Conservation (phyloP, 2,113 vertebrate species). For the Morone chrysops region DNA sequence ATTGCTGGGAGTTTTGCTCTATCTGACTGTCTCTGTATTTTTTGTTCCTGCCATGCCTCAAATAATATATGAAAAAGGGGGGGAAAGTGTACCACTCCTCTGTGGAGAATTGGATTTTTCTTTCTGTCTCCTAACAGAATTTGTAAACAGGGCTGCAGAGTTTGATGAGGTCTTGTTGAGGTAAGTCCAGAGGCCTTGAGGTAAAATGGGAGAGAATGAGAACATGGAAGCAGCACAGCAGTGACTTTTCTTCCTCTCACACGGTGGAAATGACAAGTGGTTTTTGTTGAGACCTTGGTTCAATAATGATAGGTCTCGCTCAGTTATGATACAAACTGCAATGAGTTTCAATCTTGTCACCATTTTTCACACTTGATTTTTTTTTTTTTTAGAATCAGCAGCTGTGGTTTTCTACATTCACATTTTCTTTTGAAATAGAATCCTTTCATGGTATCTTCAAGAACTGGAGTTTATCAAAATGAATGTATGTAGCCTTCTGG, state of each 20-base stretch:
- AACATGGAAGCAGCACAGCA: constrained; percentile 52
- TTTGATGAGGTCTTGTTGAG: constrained; percentile 74
- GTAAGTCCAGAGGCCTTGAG: constrained; percentile 62
- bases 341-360: constrained; percentile 26
- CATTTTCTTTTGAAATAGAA: constrained; percentile 7
- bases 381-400: neutral
- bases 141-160: constrained; percentile 73
- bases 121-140: constrained; percentile 65
- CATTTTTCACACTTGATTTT: constrained; percentile 1
- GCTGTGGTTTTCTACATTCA: constrained; percentile 1
- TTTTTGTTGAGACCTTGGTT: constrained; percentile 52
- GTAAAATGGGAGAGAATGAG: constrained; percentile 70
- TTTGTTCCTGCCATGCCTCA: constrained; percentile 68
- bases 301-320: constrained; percentile 34
- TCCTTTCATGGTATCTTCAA: neutral
- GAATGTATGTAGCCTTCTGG: neutral
- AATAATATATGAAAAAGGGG: constrained; percentile 73
- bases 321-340: constrained; percentile 47
- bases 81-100: constrained; percentile 48
- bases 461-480: neutral
- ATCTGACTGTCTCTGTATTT: constrained; percentile 49
- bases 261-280: constrained; percentile 30
- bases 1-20: constrained; percentile 64
- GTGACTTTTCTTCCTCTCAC: constrained; percentile 21
- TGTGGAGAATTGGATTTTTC: constrained; percentile 70